These are phyloP conservation scores for Micromys minutus DNA, from an alignment of 2,113 vertebrate genomes.

Conservation along the genomic window DNA sequence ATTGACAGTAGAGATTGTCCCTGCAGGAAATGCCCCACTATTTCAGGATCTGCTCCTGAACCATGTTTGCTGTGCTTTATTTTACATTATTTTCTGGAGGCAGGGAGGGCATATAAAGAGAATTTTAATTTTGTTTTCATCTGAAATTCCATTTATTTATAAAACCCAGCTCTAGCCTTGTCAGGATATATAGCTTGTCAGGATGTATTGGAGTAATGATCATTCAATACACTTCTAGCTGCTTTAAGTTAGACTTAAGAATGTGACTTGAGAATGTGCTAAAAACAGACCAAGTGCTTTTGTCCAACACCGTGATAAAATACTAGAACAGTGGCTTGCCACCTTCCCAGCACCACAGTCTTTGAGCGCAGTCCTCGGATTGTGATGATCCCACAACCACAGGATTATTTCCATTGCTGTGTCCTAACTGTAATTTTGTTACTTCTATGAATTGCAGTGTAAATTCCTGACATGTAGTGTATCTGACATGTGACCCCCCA, in stretches of 20 bases:
- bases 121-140: neutral
- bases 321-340: neutral
- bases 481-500: neutral
- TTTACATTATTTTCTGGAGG: neutral
- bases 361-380: neutral
- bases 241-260: neutral
- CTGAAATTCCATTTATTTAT: neutral
- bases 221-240: constrained; percentile 7
- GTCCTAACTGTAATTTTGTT: neutral
- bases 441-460: neutral
- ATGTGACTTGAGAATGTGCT: constrained; percentile 27
- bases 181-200: constrained; percentile 27
- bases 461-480: neutral
- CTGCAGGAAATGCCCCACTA: neutral
- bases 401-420: neutral
- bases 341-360: neutral
- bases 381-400: neutral
- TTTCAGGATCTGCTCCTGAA: neutral
- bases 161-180: neutral
- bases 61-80: neutral
- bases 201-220: constrained; percentile 11
- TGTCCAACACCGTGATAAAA: constrained; percentile 18
- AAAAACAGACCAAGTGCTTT: neutral
- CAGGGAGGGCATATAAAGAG: neutral
- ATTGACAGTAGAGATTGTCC: neutral